Percentiles rank a stretch among this genome's conserved stretches.
phyloP scores from a whole-genome alignment of 2,797 vertebrate species.

The Siniperca obscura region DNA sequence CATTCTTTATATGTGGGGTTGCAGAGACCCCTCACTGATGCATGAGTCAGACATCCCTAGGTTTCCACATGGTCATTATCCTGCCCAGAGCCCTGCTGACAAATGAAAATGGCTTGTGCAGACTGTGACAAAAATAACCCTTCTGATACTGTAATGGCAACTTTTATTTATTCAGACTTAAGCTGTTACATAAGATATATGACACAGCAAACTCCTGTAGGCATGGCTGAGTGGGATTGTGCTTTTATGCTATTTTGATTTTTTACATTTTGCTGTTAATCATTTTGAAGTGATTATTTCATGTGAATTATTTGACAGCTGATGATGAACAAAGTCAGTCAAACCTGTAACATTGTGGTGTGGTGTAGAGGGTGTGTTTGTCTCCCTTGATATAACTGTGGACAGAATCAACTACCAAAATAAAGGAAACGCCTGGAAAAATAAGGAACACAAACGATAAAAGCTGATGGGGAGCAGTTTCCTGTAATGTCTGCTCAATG shows the following conservation, averaged over 20 bases:
- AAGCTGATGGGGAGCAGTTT: constrained; percentile 45
- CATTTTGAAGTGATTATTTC: constrained; percentile 26
- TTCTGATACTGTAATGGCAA: constrained; percentile 28
- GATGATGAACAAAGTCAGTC: neutral
- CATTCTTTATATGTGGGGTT: constrained; percentile 22
- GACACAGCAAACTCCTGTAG: neutral
- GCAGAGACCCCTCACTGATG: constrained; percentile 43
- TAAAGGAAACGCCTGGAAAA: constrained; percentile 63
- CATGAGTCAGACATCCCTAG: constrained; percentile 58
- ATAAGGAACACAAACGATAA: constrained; percentile 42
- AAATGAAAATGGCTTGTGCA: constrained; percentile 60
- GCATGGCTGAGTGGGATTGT: neutral
- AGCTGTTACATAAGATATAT: constrained; percentile 34
- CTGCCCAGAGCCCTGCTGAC: constrained; percentile 57
- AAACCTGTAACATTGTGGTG: constrained; percentile 9
- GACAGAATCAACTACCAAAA: constrained; percentile 2
- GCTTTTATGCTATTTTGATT: constrained; percentile 3
- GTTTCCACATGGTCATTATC: constrained; percentile 64
- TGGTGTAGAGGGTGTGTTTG: constrained; percentile 5
- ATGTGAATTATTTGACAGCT: constrained; percentile 16
- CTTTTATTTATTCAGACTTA: constrained; percentile 53
- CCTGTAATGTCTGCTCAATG: constrained; percentile 33
- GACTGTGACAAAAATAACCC: constrained; percentile 55
- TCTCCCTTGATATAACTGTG: neutral
- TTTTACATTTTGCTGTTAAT: constrained; percentile 37